Evolutionary conservation across 2,888 invertebrate genomes (phyloP).

Genomic region (Melanophora roralis): DNA sequence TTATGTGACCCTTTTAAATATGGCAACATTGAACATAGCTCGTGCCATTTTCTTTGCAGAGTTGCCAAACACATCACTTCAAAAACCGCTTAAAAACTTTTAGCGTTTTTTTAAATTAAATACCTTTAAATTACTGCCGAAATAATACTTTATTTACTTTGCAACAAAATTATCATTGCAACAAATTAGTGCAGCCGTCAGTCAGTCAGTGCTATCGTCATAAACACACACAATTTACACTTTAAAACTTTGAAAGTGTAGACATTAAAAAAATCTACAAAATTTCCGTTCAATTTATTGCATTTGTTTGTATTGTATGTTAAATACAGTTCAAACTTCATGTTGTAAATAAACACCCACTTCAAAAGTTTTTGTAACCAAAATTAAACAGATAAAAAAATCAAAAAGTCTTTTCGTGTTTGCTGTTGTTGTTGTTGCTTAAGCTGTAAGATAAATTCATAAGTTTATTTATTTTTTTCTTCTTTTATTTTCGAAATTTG

Average conservation of each 20-base stretch:
- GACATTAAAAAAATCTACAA: constrained; percentile 13
- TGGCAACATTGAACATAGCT: no score
- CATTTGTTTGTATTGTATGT: constrained; percentile 21
- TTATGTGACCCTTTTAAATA: no score
- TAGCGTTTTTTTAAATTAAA: not conserved
- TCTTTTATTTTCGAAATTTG: constrained; percentile 26
- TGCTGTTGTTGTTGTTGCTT: constrained; percentile 13
- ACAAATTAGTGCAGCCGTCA: constrained; percentile 10
- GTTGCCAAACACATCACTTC: no score
- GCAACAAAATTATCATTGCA: not conserved
- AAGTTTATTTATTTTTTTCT: not conserved
- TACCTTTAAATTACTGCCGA: constrained; percentile 2
- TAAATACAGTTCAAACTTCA: constrained; percentile 17
- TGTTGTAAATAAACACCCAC: constrained; percentile 60
- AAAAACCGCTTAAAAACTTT: no score
- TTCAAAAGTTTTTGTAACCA: constrained; percentile 29
- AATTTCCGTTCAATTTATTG: constrained; percentile 32
- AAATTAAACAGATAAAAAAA: not conserved
- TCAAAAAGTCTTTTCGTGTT: constrained; percentile 32
- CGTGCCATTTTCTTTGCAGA: no score
- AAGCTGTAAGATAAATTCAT: constrained; percentile 24
- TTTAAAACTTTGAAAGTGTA: not conserved
- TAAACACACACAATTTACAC: not conserved
- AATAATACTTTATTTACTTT: not conserved
- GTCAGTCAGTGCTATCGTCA: not conserved